Percentiles rank a stretch among this genome's conserved stretches.
Conservation (phyloP, 2,113 vertebrate genomes). For the Festucalex cinctus region DNA sequence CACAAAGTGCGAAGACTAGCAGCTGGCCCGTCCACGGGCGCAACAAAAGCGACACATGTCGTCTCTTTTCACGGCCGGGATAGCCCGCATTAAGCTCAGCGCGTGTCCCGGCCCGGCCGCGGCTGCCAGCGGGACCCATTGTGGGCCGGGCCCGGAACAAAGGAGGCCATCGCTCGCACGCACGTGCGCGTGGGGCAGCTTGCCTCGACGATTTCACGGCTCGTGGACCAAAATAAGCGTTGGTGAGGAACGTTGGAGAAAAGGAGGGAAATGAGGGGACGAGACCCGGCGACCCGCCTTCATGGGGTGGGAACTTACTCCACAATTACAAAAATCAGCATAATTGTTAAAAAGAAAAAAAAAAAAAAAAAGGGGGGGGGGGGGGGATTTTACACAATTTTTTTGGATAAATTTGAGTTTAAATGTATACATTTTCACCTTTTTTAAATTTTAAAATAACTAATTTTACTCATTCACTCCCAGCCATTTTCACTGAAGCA, state of each 20-base stretch:
- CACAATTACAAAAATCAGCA: too few relatives aligned
- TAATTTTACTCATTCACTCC: too few relatives aligned
- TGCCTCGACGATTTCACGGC: constrained; percentile 51
- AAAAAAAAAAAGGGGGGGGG: too few relatives aligned
- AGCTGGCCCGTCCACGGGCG: constrained; percentile 58
- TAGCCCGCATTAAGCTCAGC: constrained; percentile 66
- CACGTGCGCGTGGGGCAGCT: constrained; percentile 16
- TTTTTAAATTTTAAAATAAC: too few relatives aligned
- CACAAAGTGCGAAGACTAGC: constrained; percentile 51
- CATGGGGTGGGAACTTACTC: too few relatives aligned
- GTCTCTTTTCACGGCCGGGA: constrained; percentile 63
- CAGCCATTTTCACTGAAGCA: too few relatives aligned
- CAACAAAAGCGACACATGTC: constrained; percentile 75
- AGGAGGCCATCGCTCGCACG: constrained; percentile 42
- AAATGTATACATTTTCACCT: too few relatives aligned
- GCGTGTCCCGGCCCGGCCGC: constrained; percentile 48
- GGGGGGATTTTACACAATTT: too few relatives aligned
- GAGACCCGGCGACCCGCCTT: too few relatives aligned
- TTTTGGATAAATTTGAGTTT: too few relatives aligned
- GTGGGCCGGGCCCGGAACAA: constrained; percentile 58
- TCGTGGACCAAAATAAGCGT: constrained; percentile 27
- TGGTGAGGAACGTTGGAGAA: not conserved
- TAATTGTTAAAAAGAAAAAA: too few relatives aligned
- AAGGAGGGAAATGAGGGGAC: not conserved
- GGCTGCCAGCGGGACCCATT: constrained; percentile 33